Percentiles rank a stretch among this genome's conserved stretches.
phyloP scores from a whole-genome alignment of 2,797 vertebrate species.

The Coreius guichenoti region DNA sequence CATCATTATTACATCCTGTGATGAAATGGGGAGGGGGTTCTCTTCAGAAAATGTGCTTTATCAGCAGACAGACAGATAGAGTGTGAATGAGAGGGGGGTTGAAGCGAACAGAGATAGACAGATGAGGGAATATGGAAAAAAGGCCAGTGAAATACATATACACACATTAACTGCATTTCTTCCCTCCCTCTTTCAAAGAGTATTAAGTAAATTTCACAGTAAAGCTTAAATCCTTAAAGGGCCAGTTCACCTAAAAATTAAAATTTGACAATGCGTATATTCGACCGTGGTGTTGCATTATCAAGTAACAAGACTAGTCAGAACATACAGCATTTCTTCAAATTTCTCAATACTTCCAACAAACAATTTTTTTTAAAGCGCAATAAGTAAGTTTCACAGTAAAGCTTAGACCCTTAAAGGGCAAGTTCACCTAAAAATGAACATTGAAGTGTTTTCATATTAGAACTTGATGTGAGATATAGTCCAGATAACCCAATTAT shows the following conservation, averaged over 20 bases:
- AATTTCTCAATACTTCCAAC: neutral
- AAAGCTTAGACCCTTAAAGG: neutral
- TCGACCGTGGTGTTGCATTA: neutral
- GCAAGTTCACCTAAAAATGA: neutral
- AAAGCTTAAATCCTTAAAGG: neutral
- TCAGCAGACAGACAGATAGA: conserved; percentile 64
- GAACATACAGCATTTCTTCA: neutral
- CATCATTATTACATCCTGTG: conserved; percentile 31
- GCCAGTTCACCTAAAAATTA: too few relatives aligned
- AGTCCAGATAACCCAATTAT: too few relatives aligned
- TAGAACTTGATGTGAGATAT: neutral
- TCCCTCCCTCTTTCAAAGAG: too few relatives aligned
- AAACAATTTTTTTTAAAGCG: neutral
- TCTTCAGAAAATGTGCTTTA: conserved; percentile 64
- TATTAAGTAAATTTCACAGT: neutral
- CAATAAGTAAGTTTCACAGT: neutral
- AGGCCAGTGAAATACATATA: neutral
- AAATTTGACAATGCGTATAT: neutral
- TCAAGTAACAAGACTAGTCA: neutral
- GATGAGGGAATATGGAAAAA: conserved; percentile 1
- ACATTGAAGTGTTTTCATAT: neutral
- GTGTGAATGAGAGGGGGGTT: conserved; percentile 58
- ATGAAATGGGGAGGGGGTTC: conserved; percentile 59
- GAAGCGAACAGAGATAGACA: conserved; percentile 8
- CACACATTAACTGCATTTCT: neutral